A percentile compares a stretch with the other conserved stretches of the same genome.
Evolutionary conservation across 2,888 invertebrate genomes (phyloP).

Genomic region (Andrena flavipes): DNA sequence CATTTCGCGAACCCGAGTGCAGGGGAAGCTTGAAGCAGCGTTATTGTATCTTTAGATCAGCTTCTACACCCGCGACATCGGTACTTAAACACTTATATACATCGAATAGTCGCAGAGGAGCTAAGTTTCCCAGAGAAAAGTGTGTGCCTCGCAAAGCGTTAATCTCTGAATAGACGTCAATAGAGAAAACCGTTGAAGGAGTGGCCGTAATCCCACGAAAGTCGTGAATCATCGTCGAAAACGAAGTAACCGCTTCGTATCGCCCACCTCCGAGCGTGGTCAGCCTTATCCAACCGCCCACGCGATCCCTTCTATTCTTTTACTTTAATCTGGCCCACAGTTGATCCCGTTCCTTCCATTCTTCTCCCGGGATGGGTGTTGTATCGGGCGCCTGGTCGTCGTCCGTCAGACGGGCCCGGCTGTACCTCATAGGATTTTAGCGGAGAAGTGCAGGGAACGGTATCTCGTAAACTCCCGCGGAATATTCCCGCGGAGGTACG

Average conservation of each 20-base stretch:
- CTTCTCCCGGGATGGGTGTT: background rate
- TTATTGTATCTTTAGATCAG: too few relatives aligned
- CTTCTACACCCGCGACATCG: too few relatives aligned
- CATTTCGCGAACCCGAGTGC: background rate
- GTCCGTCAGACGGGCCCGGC: conserved; percentile 53
- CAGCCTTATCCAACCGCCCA: background rate
- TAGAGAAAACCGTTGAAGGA: background rate
- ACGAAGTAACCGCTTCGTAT: background rate
- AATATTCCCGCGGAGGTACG: conserved; percentile 64
- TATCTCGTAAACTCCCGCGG: conserved; percentile 58
- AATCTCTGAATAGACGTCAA: too few relatives aligned
- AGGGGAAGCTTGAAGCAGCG: background rate
- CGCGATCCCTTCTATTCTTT: conserved; percentile 18
- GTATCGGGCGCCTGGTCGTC: conserved; percentile 21
- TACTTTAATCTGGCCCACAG: conserved; percentile 32
- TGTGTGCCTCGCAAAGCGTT: too few relatives aligned
- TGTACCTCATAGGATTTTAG: conserved; percentile 64
- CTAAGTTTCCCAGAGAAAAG: too few relatives aligned
- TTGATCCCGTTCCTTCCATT: conserved; percentile 31
- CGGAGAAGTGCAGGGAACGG: conserved; percentile 54
- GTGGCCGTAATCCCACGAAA: background rate
- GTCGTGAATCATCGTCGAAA: background rate
- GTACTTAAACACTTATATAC: too few relatives aligned
- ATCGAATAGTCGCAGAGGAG: too few relatives aligned
- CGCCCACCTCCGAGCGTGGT: background rate